Percentiles rank a stretch among this genome's conserved stretches.
phyloP scores from a whole-genome alignment of 1,140 invertebrate species.

The Heliconius congener region DNA sequence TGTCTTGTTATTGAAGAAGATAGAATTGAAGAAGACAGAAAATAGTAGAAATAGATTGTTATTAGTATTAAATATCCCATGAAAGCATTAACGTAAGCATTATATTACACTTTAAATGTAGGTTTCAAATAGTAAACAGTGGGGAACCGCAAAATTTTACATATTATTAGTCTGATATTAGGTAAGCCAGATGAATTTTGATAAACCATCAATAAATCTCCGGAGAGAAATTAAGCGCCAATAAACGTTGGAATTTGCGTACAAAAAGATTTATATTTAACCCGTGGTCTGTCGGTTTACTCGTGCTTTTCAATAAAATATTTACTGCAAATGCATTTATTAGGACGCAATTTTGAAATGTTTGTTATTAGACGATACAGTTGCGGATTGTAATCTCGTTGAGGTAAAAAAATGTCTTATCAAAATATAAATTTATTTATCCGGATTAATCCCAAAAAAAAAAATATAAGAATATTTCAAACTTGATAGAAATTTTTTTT shows the following conservation, averaged over 20 bases:
- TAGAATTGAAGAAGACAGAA: no score
- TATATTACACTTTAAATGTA: background rate
- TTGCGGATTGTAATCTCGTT: background rate
- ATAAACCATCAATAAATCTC: constrained; percentile 23
- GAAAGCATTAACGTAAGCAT: no score
- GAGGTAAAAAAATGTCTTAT: background rate
- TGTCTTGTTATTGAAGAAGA: no score
- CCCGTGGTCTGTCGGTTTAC: constrained; percentile 16
- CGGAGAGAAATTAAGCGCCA: constrained; percentile 21
- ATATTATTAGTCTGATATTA: background rate
- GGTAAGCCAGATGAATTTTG: constrained; percentile 23
- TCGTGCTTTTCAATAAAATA: background rate
- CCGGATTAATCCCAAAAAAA: no score
- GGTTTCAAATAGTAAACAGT: background rate
- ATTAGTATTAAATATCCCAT: no score
- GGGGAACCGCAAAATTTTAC: background rate
- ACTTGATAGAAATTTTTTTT: no score
- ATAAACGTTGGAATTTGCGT: constrained; percentile 27
- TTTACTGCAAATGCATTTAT: background rate
- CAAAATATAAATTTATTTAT: no score
- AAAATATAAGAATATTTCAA: no score
- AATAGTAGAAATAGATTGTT: no score
- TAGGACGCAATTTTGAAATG: no score
- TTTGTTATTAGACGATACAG: no score
- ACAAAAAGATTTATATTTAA: constrained; percentile 28